These are phyloP conservation scores for Amphimedon queenslandica DNA, from an alignment of 37 sponge, comb jelly and placozoan genomes.

Conservation along the genomic window DNA sequence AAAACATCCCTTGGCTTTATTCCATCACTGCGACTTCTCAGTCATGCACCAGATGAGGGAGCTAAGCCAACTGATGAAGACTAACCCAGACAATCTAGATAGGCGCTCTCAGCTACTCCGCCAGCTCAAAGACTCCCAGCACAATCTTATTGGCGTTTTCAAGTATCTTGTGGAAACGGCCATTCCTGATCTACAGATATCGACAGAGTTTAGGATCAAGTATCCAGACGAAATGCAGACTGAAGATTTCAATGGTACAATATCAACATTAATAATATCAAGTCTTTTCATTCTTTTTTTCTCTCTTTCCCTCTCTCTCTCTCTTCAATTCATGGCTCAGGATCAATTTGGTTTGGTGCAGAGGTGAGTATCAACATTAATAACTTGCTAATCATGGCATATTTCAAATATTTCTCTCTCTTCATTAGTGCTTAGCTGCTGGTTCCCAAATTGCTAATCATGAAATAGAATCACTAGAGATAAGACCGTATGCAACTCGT, in stretches of 20 bases:
- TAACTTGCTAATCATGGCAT: not conserved
- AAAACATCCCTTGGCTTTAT: constrained; percentile 43
- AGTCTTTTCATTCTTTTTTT: not conserved
- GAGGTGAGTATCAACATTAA: constrained; percentile 55
- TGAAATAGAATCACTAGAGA: constrained; percentile 68
- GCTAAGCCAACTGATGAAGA: constrained; percentile 46
- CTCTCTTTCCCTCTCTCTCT: not conserved
- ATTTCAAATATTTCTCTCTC: not conserved
- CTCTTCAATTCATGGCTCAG: constrained; percentile 38
- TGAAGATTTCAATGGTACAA: constrained; percentile 74
- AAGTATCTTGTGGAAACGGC: constrained; percentile 34
- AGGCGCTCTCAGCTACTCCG: constrained; percentile 43
- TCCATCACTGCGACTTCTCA: constrained; percentile 70
- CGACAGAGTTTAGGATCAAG: constrained; percentile 69
- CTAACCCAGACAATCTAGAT: constrained; percentile 56
- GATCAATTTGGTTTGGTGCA: constrained; percentile 89
- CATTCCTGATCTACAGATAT: constrained; percentile 35
- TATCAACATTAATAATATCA: not conserved
- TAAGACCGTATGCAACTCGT: constrained; percentile 68
- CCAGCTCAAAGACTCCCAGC: constrained; percentile 74
- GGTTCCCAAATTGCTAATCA: constrained; percentile 81
- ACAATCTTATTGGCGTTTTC: constrained; percentile 71
- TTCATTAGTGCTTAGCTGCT: constrained; percentile 73
- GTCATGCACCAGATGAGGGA: constrained; percentile 51
- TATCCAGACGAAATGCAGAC: constrained; percentile 76